Conservation (phyloP, 2,797 vertebrate genomes). For the Pygocentrus nattereri region DNA sequence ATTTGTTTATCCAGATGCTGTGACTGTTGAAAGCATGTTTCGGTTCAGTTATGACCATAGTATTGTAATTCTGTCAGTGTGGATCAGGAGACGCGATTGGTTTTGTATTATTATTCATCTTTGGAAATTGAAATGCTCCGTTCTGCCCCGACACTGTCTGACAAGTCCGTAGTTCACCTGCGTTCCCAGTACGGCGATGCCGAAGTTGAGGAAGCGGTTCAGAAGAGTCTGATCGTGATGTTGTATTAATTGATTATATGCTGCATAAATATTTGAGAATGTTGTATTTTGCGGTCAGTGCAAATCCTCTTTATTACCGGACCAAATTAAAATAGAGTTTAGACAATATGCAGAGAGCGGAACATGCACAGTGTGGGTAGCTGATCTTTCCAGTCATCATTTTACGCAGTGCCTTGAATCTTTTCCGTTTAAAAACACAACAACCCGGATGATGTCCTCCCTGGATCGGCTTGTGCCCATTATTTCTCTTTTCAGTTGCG, state of each 20-base stretch:
- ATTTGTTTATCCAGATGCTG: slow-evolving; percentile 33
- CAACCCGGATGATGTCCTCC: slow-evolving; percentile 65
- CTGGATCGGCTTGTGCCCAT: slow-evolving; percentile 55
- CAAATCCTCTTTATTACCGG: slow-evolving; percentile 66
- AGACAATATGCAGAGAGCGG: slow-evolving; percentile 50
- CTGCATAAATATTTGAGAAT: slow-evolving; percentile 69
- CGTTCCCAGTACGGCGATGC: background rate
- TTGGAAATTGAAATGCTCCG: slow-evolving; percentile 3
- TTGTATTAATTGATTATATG: slow-evolving; percentile 65
- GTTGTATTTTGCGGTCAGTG: slow-evolving; percentile 62
- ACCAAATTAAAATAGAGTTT: slow-evolving; percentile 77
- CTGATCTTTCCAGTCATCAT: slow-evolving; percentile 75
- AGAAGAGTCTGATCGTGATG: slow-evolving; percentile 33
- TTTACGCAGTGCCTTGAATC: slow-evolving; percentile 91
- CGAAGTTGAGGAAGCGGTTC: background rate
- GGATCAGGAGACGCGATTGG: background rate
- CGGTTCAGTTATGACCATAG: slow-evolving; percentile 55
- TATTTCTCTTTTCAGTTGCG: background rate
- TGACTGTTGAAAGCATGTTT: slow-evolving; percentile 64
- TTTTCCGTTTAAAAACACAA: slow-evolving; percentile 59
- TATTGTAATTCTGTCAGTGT: slow-evolving; percentile 49
- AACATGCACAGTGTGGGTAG: slow-evolving; percentile 76
- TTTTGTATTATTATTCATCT: slow-evolving; percentile 27
- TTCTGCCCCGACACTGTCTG: slow-evolving; percentile 4
- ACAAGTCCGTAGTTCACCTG: background rate